Evolutionary conservation across 2,113 vertebrate species (phyloP).

Genomic region (Sterrhoptilus dennistouni): DNA sequence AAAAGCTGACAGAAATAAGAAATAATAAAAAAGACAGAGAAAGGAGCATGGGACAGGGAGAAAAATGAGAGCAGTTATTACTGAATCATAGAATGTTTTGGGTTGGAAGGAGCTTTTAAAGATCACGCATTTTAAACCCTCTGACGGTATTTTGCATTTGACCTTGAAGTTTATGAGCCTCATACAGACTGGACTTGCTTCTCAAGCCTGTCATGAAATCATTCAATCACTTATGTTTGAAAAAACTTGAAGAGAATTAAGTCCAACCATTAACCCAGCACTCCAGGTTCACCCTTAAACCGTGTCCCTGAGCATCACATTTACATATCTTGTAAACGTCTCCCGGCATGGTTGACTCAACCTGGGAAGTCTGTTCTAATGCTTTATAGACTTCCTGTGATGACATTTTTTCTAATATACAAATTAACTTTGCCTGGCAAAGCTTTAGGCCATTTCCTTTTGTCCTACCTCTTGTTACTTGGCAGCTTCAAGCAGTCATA

Average conservation of each 20-base stretch:
- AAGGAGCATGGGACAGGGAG: neutral
- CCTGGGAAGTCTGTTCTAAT: neutral
- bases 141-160: neutral
- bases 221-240: neutral
- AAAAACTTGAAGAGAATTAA: neutral
- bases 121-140: neutral
- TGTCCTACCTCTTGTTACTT: neutral
- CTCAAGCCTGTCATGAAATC: neutral
- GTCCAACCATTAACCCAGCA: neutral
- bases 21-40: neutral
- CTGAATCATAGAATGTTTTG: neutral
- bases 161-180: neutral
- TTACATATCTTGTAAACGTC: neutral
- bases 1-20: neutral
- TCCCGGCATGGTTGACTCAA: neutral
- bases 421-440: neutral
- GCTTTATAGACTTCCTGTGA: neutral
- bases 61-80: neutral
- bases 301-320: neutral
- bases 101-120: neutral
- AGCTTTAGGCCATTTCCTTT: neutral
- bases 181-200: too few species aligned
- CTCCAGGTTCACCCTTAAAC: neutral
- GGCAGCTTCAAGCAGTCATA: neutral
- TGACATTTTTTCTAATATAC: neutral